Conservation (phyloP, 2,113 vertebrate species). For the Danionella cerebrum region DNA sequence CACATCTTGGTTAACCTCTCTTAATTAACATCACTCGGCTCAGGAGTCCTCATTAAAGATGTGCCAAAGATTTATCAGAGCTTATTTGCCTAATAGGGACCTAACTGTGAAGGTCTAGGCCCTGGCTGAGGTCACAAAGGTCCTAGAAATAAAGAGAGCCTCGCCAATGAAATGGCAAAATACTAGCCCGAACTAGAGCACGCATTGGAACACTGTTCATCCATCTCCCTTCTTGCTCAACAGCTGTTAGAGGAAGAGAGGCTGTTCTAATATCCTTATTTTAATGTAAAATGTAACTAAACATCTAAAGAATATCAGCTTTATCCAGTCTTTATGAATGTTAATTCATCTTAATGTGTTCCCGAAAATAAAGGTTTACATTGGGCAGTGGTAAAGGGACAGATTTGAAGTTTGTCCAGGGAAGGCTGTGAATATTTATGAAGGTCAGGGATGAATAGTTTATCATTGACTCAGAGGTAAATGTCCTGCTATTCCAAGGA, state of each 20-base stretch:
- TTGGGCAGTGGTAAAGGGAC: background rate
- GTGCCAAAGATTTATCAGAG: constrained; percentile 80
- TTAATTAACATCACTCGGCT: constrained; percentile 76
- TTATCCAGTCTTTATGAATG: too few relatives aligned
- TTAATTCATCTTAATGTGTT: background rate
- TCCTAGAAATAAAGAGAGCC: constrained; percentile 24
- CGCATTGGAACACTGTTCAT: background rate
- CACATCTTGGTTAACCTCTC: constrained; percentile 75
- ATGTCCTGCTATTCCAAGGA: constrained; percentile 66
- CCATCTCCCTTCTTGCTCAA: background rate
- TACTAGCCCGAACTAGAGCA: constrained; percentile 59
- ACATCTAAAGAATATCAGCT: too few relatives aligned
- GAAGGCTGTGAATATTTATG: constrained; percentile 49
- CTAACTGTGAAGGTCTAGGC: constrained; percentile 76
- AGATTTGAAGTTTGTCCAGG: constrained; percentile 44
- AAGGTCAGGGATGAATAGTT: constrained; percentile 58
- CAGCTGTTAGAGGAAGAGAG: too few relatives aligned
- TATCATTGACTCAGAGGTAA: constrained; percentile 56
- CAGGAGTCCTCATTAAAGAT: constrained; percentile 77
- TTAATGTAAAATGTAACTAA: too few relatives aligned
- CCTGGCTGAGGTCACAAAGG: constrained; percentile 74
- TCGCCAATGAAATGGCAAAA: constrained; percentile 49
- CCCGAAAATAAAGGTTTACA: background rate
- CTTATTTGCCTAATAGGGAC: constrained; percentile 87
- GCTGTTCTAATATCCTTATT: too few relatives aligned